Evolutionary conservation across 2,113 vertebrate species (phyloP), one percentile per base, ranked within the genome.

Genomic region (Sialia sialis): DNA sequence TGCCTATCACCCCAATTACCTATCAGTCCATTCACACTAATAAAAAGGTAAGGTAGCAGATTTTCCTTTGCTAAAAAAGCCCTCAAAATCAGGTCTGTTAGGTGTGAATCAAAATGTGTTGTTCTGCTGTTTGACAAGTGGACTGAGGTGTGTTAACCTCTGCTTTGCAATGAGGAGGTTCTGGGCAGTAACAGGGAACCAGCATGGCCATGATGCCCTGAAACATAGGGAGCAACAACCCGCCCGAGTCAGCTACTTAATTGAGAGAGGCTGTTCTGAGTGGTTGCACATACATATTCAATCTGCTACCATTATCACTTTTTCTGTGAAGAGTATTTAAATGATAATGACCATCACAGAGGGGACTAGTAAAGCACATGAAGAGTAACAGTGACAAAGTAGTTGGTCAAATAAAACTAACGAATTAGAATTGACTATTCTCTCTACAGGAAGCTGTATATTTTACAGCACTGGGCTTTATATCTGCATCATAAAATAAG

Each of bases 151-250:
- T 36, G 25, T 13, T 58, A 49, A 62, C 12, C 25, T 51, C 36
- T 78, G 3, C 34, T 75, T 85, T 41, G 76, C 36, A 84, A 26
- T 14, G 36, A 68, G 48, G 29, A 43, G 15, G 38, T 72, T 85
- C 56, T 74, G 41, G 63, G 59, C 25, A 46, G 30, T 48, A 68
- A 34, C 5, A 18, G 1, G 26, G n/a, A 72, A 60, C 10, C 27
- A 75, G 29, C 11, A 58, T 23, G 51, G 20, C 21, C 41, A 43
- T 0, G 1, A 38, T 72, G 6, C 38, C 20, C n/a, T 76, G 36
- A 39, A 64, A 51, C 6, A 7, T 1, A 0, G 51, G 8, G 25
- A 14, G 32, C 13, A 66, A 36, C 1, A 0, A 36, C 1, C 3
- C 38, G 43, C 44, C 44, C 41, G 11, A 48, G 38, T 23, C 58